Evolutionary conservation across 2,888 invertebrate genomes (phyloP).

Genomic region (Ochropacha duplaris): DNA sequence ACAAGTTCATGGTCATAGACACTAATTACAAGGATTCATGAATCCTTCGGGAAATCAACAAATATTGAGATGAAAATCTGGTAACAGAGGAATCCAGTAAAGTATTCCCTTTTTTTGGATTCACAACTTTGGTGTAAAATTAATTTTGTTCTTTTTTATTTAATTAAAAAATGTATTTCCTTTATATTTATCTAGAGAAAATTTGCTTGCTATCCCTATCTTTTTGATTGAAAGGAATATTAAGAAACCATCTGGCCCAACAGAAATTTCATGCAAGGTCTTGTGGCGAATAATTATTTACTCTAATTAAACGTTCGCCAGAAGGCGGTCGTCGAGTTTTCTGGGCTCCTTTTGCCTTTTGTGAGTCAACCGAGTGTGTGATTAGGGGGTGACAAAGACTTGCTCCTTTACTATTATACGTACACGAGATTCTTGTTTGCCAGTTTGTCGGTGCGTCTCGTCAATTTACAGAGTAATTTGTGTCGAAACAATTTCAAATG

Average conservation of each 20-base stretch:
- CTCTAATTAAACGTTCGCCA: constrained; percentile 57
- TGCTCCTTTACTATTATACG: constrained; percentile 22
- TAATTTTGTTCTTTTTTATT: no score
- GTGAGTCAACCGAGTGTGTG: constrained; percentile 66
- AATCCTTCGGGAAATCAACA: background rate
- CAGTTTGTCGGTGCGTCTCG: constrained; percentile 26
- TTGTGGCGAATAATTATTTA: constrained; percentile 53
- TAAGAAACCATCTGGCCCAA: background rate
- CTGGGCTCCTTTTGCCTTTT: constrained; percentile 46
- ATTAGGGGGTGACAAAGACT: constrained; percentile 60
- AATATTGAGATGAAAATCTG: background rate
- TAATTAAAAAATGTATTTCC: background rate
- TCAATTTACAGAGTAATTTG: constrained; percentile 22
- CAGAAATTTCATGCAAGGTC: background rate
- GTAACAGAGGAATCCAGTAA: no score
- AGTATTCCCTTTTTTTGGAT: background rate
- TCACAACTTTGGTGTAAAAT: no score
- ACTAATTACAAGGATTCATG: background rate
- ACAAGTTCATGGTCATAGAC: constrained; percentile 2
- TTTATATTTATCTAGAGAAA: no score
- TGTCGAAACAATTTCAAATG: constrained; percentile 23
- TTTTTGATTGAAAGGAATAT: background rate
- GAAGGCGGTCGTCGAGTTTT: constrained; percentile 47
- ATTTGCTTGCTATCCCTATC: no score
- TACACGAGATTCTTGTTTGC: constrained; percentile 33